Base-by-base conservation (phyloP, 2,797 vertebrate genomes). In the Halcyon leucocephala region DNA sequence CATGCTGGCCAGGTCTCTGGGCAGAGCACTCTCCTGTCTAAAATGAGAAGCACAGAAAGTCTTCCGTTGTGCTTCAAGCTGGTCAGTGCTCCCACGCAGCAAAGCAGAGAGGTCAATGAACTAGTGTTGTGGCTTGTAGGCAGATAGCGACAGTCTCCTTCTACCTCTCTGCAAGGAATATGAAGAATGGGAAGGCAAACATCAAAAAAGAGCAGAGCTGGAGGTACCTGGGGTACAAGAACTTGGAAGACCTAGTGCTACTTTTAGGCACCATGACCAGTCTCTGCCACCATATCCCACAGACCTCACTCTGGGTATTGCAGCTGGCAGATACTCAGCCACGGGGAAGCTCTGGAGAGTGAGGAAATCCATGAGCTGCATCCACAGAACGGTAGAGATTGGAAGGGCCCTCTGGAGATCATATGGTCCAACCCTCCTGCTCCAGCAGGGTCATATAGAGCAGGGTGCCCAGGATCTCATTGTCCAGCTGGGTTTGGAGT, bases 1-100 rank as follows among this genome's bases (percentile, higher is more conserved):
- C 14, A 42, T 0, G 2, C 31, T 0, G 1, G 4, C 14, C 9
- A 7, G 28, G 12, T 58, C 16, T 58, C 58, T 2, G 4, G 26
- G 44, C 28, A 58, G 29, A 46, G 4, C 3, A 0, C 25, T 22
- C 24, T 21, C 49, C 29, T 6, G 1, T 7, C 64, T 15, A 16
- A 31, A 15, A 29, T 24, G 5, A 0, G 15, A 44, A 29, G n/a
- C 42, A 15, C 9, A 19, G 76, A 15, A 44, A 15, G 31, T 15
- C 42, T 6, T 37, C 22, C 29, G 41, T 7, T 25, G 24, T 21
- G 31, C 55, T 51, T 49, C 0, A 2, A 62, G 61, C 16, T 39
- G 62, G 16, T n/a, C 62, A 12, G 28, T 21, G 42, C 19, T 64
- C 49, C 39, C 28, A 8, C 24, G 12, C 24, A 44, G 28, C 67